A percentile compares a stretch with the other conserved stretches of the same genome.
phyloP scores from a whole-genome alignment of 2,113 vertebrate species.

The Callaeas wilsoni region DNA sequence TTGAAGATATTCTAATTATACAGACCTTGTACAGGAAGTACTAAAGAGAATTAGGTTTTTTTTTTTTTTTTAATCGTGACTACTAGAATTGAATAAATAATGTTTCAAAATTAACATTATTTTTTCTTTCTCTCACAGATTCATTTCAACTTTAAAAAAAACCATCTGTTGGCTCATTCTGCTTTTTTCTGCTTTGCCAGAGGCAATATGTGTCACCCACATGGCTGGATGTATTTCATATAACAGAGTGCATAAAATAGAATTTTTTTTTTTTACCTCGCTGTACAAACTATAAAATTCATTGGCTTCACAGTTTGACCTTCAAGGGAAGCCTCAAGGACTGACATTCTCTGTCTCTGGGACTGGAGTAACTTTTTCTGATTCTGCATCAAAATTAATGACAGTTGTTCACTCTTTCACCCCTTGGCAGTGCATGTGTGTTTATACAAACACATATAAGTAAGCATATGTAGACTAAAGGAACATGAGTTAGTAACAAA shows the following conservation, averaged over 20 bases:
- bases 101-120: background rate
- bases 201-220: background rate
- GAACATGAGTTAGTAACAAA: background rate
- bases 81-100: background rate
- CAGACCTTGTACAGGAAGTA: background rate
- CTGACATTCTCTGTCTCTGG: background rate
- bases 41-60: background rate
- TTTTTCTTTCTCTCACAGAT: background rate
- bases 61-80: background rate
- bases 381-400: background rate
- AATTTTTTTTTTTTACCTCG: rapidly evolving
- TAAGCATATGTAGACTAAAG: background rate
- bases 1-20: background rate
- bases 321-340: background rate
- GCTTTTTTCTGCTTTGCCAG: background rate
- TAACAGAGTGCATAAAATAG: background rate
- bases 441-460: background rate
- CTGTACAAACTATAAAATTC: background rate
- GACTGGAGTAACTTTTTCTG: background rate
- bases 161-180: background rate
- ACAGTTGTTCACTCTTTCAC: background rate
- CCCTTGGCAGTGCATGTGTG: rapidly evolving
- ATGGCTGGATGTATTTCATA: background rate
- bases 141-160: background rate
- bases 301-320: background rate